A percentile compares a stretch with the other conserved stretches of the same genome.
Conservation (phyloP, 2,113 vertebrate genomes). For the Chloropsis hardwickii region DNA sequence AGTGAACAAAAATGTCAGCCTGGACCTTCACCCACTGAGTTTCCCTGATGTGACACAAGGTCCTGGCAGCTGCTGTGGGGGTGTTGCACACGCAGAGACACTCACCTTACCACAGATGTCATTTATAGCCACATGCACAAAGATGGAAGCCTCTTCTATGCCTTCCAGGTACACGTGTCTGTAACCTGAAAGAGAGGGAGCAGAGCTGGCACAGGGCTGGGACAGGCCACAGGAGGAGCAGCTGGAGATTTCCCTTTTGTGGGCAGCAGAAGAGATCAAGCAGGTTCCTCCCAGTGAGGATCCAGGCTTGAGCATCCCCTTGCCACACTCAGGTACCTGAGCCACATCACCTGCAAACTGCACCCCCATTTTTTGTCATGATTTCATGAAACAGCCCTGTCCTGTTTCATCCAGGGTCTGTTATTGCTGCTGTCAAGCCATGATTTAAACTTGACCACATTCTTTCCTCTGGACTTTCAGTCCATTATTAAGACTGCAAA, state of each 20-base stretch:
- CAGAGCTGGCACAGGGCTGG: neutral
- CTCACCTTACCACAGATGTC: conserved; percentile 99
- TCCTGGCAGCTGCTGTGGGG: neutral
- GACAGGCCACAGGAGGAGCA: neutral
- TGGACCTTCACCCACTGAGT: neutral
- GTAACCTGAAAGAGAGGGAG: conserved; percentile 79
- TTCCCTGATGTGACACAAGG: neutral
- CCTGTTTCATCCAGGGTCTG: neutral
- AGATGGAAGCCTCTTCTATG: conserved; percentile 97
- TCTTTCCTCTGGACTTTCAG: neutral
- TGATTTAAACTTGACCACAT: neutral
- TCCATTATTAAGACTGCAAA: neutral
- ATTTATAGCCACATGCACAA: conserved; percentile 92
- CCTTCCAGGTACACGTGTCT: conserved; percentile 97
- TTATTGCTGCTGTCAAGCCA: neutral
- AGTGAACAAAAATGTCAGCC: neutral
- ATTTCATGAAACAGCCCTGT: neutral
- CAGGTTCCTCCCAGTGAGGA: neutral
- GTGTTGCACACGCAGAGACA: neutral
- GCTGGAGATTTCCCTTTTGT: neutral
- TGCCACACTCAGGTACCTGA: neutral
- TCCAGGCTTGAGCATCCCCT: neutral
- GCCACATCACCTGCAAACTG: neutral
- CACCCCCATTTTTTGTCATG: neutral
- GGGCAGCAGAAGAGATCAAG: neutral